Evolutionary conservation across 2,113 vertebrate species (phyloP).

Genomic region (Eulemur rufifrons): DNA sequence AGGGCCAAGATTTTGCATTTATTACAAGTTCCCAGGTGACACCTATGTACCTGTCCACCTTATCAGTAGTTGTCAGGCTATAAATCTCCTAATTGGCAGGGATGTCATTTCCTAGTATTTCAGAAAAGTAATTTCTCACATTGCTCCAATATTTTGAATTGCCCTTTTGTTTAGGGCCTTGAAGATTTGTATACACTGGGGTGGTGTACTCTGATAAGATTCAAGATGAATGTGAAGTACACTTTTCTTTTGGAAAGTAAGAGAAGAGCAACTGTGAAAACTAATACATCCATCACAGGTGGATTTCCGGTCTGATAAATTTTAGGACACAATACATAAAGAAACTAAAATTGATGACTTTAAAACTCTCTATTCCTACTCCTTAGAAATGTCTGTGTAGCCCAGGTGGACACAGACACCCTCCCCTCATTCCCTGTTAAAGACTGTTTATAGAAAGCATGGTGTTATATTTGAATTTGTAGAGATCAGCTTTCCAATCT

Average conservation of each 20-base stretch:
- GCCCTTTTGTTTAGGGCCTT: not conserved
- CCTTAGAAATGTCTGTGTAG: not conserved
- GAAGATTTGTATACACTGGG: not conserved
- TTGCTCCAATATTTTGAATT: not conserved
- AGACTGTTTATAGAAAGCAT: not conserved
- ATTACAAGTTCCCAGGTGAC: not conserved
- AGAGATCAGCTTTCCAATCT: not conserved
- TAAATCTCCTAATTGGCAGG: not conserved
- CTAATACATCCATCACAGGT: not conserved
- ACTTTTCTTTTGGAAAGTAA: not conserved
- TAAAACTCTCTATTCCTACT: not conserved
- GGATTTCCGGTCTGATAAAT: not conserved
- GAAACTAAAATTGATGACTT: not conserved
- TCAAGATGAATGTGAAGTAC: not conserved
- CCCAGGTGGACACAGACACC: no score
- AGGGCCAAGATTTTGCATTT: not conserved
- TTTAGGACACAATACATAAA: not conserved
- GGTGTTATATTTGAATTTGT: not conserved
- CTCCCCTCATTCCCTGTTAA: fast-evolving
- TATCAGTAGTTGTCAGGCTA: not conserved
- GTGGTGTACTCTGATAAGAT: not conserved
- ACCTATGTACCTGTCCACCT: fast-evolving
- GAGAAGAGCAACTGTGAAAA: not conserved
- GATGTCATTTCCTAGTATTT: not conserved
- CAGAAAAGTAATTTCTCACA: not conserved